Evolutionary conservation across 1,140 invertebrate genomes (phyloP).

Genomic region (Drosophila willistoni): DNA sequence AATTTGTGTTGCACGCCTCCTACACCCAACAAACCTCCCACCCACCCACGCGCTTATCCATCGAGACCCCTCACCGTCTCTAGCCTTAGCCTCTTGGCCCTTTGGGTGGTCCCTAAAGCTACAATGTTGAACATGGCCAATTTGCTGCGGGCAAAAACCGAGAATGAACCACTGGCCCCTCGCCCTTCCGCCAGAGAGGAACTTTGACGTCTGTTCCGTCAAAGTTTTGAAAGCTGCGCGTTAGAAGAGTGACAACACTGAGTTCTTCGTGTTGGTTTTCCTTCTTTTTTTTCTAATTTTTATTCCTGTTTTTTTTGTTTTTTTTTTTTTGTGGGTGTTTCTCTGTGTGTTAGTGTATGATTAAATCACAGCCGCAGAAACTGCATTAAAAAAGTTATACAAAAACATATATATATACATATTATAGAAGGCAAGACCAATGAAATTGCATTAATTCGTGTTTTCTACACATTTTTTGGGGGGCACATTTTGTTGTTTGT

Average conservation of each 20-base stretch:
- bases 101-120: constrained; percentile 13
- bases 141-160: constrained; percentile 56
- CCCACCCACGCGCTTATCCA: neutral
- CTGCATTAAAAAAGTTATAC: constrained; percentile 75
- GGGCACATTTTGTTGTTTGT: constrained; percentile 44
- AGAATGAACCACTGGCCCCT: constrained; percentile 24
- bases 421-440: constrained; percentile 19
- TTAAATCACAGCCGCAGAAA: constrained; percentile 70
- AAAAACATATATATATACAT: constrained; percentile 34
- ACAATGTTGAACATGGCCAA: constrained; percentile 68
- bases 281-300: neutral
- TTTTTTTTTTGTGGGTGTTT: neutral
- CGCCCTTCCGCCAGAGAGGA: constrained; percentile 24
- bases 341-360: constrained; percentile 47
- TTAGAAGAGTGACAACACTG: constrained; percentile 59
- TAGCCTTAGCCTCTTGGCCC: neutral
- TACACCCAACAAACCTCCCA: neutral
- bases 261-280: constrained; percentile 14
- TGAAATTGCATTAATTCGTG: constrained; percentile 68
- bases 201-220: constrained; percentile 76
- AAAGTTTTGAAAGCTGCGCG: constrained; percentile 68
- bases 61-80: neutral
- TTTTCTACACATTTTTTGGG: constrained; percentile 16
- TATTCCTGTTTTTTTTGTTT: neutral
- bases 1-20: constrained; percentile 60